Evolutionary conservation across 2,888 invertebrate genomes (phyloP), one percentile per base, ranked within the genome.

Genomic region (Rapana venosa): DNA sequence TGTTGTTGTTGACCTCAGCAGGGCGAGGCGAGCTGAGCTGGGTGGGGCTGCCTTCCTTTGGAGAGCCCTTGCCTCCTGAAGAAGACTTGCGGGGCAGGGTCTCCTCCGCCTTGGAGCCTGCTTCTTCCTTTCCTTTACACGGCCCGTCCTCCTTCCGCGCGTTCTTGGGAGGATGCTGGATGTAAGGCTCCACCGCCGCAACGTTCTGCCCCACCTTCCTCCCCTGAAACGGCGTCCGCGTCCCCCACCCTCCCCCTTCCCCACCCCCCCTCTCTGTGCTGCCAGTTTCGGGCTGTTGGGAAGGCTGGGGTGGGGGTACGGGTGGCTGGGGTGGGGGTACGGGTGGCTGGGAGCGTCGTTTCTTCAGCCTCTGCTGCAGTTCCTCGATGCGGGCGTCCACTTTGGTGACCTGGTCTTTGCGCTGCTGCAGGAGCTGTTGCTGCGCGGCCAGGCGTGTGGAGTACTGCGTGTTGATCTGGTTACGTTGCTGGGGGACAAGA

Each of bases 401-500:
- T 94, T 98, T 97, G 90, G 98, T 97, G 97, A 99, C 97, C 96
- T 99, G 99, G 93, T 98, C 98, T 95, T 98, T 98, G 87, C 98
- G 97, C 94, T 98, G 98, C 90, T 98, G 98, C 94, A 99, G 97
- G 83, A 98, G 98, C 94, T 98, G 98, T 92, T 98, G 97, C 96
- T 99, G 99, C 94, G 98, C 98, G 92, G 98, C 98, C 93, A 99
- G 97, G 94, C 98, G 97, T 93, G 98, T 98, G 97, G 98, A 98
- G 97, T 98, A 99, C 96, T 99, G 98, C 96, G 99, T 98, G 96
- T 98, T 98, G 96, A 99, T 97, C 96, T 99, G 99, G 97, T 99
- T 99, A 92, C 99, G 98, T 96, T 98, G 98, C 99, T 47, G 47
- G 8, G 47, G 8, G 47, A 47, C 47, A 47, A 47, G 47, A 47